Evolutionary conservation across 2,888 invertebrate species (phyloP).

Genomic region (Phorcus lineatus): DNA sequence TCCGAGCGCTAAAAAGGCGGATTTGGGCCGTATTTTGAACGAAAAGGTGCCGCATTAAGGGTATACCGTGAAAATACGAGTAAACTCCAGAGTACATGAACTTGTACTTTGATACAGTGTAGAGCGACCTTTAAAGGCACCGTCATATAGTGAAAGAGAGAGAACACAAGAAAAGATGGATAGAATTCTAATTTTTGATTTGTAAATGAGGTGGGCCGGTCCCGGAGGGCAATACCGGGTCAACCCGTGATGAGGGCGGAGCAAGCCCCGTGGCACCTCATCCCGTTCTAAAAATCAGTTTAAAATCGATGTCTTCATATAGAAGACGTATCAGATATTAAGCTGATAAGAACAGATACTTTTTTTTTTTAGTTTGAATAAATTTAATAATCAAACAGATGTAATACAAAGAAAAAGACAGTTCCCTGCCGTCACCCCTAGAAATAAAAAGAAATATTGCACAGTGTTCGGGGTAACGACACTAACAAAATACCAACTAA

Average conservation of each 20-base stretch:
- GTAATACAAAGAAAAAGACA: no score
- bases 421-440: no score
- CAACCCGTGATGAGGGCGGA: constrained; percentile 76
- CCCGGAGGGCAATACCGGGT: constrained; percentile 77
- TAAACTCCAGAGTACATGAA: background rate
- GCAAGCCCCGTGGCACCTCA: constrained; percentile 55
- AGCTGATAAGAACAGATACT: constrained; percentile 71
- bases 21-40: background rate
- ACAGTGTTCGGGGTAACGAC: no score
- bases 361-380: constrained; percentile 14
- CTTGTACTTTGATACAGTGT: background rate
- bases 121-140: background rate
- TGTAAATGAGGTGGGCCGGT: background rate
- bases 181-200: background rate
- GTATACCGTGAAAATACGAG: no score
- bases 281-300: constrained; percentile 58
- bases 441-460: no score
- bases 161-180: background rate
- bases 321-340: constrained; percentile 81
- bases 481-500: no score
- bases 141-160: no score
- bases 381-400: background rate
- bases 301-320: constrained; percentile 71
- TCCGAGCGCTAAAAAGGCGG: no score
- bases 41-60: no score